Base-by-base conservation (phyloP, 1,140 invertebrate species). In the Diuraphis noxia region DNA sequence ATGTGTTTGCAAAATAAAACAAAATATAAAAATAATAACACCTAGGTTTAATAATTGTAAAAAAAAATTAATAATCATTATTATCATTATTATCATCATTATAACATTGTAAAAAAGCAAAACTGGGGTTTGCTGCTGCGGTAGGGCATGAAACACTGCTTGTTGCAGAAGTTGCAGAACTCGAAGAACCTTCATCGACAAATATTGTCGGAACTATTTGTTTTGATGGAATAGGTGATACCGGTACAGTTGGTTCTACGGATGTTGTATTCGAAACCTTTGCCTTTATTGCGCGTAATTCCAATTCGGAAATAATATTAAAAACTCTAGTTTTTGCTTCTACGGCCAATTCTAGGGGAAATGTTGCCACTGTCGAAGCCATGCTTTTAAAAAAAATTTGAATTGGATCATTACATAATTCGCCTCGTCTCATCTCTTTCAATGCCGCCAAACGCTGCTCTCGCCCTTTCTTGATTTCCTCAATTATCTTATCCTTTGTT, bases 311-410 rank as follows among this genome's bases (percentile, higher is more conserved):
- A 40, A 82, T 30, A 41, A 82, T 82, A 41, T 41, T 82, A 82
- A 23, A 40, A 30, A 82, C 79, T 10, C 7, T 23, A 0, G 25
- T 82, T 82, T 30, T 82, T 41, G 79, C 25, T 82, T 82, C 79
- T 30, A 82, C 38, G 8, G 38, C 38, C 38, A 86, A 49, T 86
- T 86, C 41, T 46, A 13, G 84, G 23, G 41, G 84, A 19, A 86
- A 46, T 49, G 84, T 86, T 34, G n/a, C 17, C 1, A 86, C 84
- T 5, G 84, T 86, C 13, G n/a, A 86, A 34, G 84, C 84, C 84
- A 86, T 86, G 21, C 84, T 86, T 86, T 46, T 86, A 52, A 86
- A 86, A 49, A 86, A 86, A n/a, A 86, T 49, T 52, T 86, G 84
- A 86, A 86, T 86, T 34, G 41, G 46, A 34, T 86, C 8, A 86